Base-by-base conservation (phyloP, 2,888 invertebrate species). In the Mesochorus sp. region DNA sequence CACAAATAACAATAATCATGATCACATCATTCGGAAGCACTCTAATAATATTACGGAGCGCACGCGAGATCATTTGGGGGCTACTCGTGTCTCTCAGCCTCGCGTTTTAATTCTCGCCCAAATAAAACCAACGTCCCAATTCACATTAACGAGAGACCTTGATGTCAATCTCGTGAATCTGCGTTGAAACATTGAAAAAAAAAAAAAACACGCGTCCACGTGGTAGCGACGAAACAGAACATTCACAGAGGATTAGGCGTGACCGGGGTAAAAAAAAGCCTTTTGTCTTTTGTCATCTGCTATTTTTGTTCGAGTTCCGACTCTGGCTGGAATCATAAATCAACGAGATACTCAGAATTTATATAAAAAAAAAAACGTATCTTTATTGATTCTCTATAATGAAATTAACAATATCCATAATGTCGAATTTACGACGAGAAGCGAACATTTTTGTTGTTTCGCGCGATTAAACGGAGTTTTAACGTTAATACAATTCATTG, bases 371-470 rank as follows among this genome's bases (percentile, higher is more conserved):
- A 72, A 39, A 72, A 66, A 67, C 51, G 31, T 47, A 49, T 72
- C 28, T 77, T 77, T 77, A 77, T 77, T 77, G 67, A 55, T 77
- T 72, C 47, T 72, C 47, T 72, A 61, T 61, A 72, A 77, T 21
- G 47, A 72, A 72, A 72, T 67, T 61, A 72, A 77, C 61, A 77
- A 61, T 72, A 62, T 72, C 72, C 49, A 53, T 62, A 37, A 59
- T 44, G 61, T 44, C 34, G 61, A 59, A 61, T 51, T 51, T 37
- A 8, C 42, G 37, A 39, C 53, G 49, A n/a, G 37, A n/a, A n/a
- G 19, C 44, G 61, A 39, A 67, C 47, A 53, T 28, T 57, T 19
- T 17, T 37, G 12, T 26, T 42, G 19, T n/a, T 55, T 49, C 10
- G 37, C 66, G 57, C 21, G 51, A 44, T 44, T 44, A 19, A 59